Evolutionary conservation across 2,888 invertebrate genomes (phyloP), one percentile per base, ranked within the genome.

Genomic region (Lycia hirtaria): DNA sequence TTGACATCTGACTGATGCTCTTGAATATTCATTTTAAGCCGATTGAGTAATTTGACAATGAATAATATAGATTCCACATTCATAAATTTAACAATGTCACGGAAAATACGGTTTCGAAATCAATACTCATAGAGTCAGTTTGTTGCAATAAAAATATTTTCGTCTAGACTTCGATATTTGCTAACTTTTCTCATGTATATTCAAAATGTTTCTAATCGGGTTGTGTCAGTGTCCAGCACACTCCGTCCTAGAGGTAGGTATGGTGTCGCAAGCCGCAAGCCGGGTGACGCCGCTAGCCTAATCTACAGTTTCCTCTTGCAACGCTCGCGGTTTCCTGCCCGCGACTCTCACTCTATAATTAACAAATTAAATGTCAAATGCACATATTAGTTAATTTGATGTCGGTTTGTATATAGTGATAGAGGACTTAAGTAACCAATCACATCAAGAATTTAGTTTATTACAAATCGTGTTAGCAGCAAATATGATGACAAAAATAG

Each of bases 301-400:
- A 40, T 19, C 22, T 20, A 12, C 37, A 15, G 54, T 54, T 64
- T 64, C 61, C 61, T 56, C 44, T 67, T 65, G 62, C 64, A 59
- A 54, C 60, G 30, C 38, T 33, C 43, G 12, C 10, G 17, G 14
- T 50, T 53, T 40, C 54, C 51, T 56, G 60, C 32, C 37, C n/a
- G n/a, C n/a, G n/a, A n/a, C 22, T 28, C 9, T 30, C 12, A 10
- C 24, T 26, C 19, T 57, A 30, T 52, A 38, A 37, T 58, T 52
- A 32, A 48, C 22, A 15, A 47, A 48, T 52, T 32, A 48, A 37
- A 51, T 35, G 14, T 10, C 32, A 47, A 43, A 48, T 17, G 15
- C 19, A 32, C 22, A 37, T 28, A 26, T 41, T 32, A 4, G 3
- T 40, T 28, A 17, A 47, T 56, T 45, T 35, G 28, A 15, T 15